Conservation (phyloP, 2,888 invertebrate species). For the Lordiphosa fenestrarum region DNA sequence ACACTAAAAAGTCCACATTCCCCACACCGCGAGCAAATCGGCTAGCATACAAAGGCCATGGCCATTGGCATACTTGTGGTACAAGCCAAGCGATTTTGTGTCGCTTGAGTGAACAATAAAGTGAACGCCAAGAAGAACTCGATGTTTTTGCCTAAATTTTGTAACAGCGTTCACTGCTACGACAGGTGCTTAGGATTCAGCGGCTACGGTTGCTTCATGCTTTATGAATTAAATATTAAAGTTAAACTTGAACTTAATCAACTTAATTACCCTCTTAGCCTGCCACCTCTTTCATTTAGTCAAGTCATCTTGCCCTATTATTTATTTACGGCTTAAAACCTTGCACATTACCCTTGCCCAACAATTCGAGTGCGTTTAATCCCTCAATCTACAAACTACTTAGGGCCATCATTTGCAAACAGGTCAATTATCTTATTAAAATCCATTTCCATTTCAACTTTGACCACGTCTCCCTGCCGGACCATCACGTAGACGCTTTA, state of each 20-base stretch:
- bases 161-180: too few species aligned
- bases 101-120: slow-evolving; percentile 58
- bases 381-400: slow-evolving; percentile 10
- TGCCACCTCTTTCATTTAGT: slow-evolving; percentile 1
- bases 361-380: neutral
- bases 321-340: neutral
- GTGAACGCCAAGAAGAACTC: slow-evolving; percentile 24
- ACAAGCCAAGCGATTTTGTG: slow-evolving; percentile 55
- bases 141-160: slow-evolving; percentile 49
- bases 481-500: slow-evolving; percentile 65
- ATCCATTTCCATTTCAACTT: slow-evolving; percentile 33
- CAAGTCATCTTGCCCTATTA: neutral
- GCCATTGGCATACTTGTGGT: slow-evolving; percentile 22
- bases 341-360: neutral
- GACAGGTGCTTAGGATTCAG: neutral
- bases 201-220: slow-evolving; percentile 29
- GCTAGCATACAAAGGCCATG: slow-evolving; percentile 14
- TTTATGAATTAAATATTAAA: slow-evolving; percentile 4
- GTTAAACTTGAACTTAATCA: too few species aligned
- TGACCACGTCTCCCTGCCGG: neutral
- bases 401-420: slow-evolving; percentile 25
- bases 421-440: slow-evolving; percentile 67
- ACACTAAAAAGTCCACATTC: neutral
- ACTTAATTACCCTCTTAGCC: too few species aligned
- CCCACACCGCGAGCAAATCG: neutral